Percentiles rank a stretch among this genome's conserved stretches.
Evolutionary conservation across 2,797 vertebrate genomes (phyloP).

Genomic region (Alcedo atthis): DNA sequence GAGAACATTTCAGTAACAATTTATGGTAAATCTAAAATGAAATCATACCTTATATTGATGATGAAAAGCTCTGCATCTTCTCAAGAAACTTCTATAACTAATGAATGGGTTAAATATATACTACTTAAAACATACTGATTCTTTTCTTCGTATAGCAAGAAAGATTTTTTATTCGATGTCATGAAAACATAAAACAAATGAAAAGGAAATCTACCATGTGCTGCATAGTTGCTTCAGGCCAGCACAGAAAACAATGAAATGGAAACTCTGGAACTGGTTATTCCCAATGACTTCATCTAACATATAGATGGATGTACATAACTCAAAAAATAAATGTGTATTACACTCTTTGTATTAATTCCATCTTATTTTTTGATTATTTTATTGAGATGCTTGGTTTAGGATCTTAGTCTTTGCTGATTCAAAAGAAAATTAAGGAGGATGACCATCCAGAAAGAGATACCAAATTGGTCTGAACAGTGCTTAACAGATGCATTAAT

Average conservation of each 20-base stretch:
- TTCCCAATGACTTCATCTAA: neutral
- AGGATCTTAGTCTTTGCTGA: neutral
- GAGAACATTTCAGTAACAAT: neutral
- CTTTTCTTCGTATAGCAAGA: neutral
- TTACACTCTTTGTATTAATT: neutral
- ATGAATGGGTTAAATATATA: neutral
- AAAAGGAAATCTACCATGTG: neutral
- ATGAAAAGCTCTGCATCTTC: neutral
- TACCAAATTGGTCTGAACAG: neutral
- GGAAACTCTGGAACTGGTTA: slow-evolving; percentile 19
- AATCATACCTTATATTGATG: neutral
- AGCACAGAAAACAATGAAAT: neutral
- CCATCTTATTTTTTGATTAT: neutral
- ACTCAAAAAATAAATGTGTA: neutral
- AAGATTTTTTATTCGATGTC: neutral
- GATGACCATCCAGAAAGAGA: neutral
- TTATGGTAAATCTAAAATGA: neutral
- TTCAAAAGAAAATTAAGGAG: neutral
- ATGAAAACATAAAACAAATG: neutral
- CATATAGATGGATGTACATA: neutral
- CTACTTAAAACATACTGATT: neutral
- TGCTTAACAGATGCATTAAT: neutral
- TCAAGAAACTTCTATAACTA: neutral
- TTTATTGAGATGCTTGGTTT: neutral
- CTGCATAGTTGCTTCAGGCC: neutral